These are phyloP conservation scores for Tachypleus tridentatus DNA, from an alignment of 1,140 invertebrate species.

Conservation along the genomic window DNA sequence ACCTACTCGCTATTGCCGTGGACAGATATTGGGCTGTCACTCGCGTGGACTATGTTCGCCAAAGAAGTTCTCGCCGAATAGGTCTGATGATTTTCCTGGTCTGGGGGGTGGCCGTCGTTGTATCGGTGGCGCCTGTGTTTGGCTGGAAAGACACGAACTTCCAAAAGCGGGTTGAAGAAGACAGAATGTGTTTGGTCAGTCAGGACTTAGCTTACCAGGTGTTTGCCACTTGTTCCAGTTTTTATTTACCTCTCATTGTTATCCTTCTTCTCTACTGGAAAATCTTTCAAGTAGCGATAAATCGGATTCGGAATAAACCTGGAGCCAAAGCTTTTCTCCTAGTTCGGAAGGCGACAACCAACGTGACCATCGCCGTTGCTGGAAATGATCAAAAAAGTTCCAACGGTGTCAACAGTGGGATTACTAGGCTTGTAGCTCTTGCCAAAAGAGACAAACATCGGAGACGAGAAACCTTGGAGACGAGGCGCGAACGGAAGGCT, in stretches of 20 bases:
- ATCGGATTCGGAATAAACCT: constrained; percentile 19
- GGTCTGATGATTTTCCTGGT: constrained; percentile 82
- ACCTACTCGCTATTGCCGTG: constrained; percentile 84
- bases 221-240: constrained; percentile 75
- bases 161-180: constrained; percentile 56
- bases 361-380: constrained; percentile 4
- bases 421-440: no score
- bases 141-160: constrained; percentile 77
- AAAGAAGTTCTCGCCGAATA: constrained; percentile 66
- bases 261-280: constrained; percentile 89
- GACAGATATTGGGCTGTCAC: constrained; percentile 96
- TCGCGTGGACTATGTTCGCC: constrained; percentile 86
- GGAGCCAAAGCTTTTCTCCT: constrained; percentile 16
- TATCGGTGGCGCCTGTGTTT: constrained; percentile 79
- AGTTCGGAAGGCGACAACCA: constrained; percentile 1
- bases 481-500: constrained; percentile 64
- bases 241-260: constrained; percentile 83
- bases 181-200: constrained; percentile 79
- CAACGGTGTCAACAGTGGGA: no score
- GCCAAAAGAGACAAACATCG: no score
- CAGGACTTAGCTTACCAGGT: constrained; percentile 76
- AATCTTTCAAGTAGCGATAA: constrained; percentile 41
- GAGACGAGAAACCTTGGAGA: no score
- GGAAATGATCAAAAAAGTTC: no score
- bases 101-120: constrained; percentile 70